phyloP scores from a whole-genome alignment of 2,797 vertebrate species.

The Lepidocolaptes lacrymiger region DNA sequence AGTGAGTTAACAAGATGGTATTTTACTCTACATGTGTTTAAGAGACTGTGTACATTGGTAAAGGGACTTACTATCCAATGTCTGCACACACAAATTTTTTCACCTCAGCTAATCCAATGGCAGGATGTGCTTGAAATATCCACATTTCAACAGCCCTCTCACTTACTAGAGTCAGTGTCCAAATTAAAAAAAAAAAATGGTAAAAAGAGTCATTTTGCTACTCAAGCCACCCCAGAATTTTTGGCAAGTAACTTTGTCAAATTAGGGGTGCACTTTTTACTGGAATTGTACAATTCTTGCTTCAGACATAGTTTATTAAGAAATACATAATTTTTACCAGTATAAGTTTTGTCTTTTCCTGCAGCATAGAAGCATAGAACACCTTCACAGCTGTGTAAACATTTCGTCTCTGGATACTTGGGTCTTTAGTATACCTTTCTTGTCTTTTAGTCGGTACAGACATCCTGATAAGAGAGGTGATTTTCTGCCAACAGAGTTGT shows the following conservation, averaged over 20 bases:
- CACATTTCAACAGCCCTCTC: neutral
- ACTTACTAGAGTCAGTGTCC: neutral
- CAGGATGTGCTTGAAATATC: neutral
- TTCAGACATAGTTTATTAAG: neutral
- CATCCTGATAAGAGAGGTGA: neutral
- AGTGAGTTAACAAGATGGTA: neutral
- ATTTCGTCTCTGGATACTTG: neutral
- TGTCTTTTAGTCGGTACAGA: neutral
- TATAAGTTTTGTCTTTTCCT: neutral
- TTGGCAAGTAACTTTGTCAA: neutral
- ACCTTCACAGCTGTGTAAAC: neutral
- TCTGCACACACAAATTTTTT: neutral
- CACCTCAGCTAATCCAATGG: neutral
- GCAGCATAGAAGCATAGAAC: neutral
- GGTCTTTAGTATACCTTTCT: neutral
- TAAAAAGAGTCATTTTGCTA: fast-evolving
- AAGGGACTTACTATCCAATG: neutral
- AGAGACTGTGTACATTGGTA: neutral
- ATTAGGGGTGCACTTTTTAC: neutral
- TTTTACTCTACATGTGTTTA: neutral
- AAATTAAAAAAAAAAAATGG: neutral
- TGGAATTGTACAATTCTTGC: neutral
- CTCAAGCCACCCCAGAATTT: neutral
- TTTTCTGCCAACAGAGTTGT: neutral
- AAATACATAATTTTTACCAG: neutral